Conservation (phyloP, 1,140 invertebrate genomes). For the Macrostomum lignano region DNA sequence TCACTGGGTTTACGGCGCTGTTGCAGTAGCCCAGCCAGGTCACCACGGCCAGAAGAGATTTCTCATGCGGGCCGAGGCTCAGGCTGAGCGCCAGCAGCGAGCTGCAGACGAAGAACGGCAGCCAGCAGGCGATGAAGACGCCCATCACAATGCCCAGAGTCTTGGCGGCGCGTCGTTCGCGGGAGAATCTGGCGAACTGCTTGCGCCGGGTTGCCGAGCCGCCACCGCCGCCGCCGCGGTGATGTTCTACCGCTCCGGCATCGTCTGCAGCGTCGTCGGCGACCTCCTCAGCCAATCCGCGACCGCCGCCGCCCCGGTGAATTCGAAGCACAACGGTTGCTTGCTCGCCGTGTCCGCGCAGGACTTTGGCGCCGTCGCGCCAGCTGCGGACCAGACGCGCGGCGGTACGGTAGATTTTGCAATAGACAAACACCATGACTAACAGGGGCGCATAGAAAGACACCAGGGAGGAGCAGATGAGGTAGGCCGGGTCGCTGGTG, state of each 20-base stretch:
- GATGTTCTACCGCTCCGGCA: no score
- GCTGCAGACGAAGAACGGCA: conserved; percentile 11
- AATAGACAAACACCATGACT: conserved; percentile 9
- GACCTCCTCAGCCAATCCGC: no score
- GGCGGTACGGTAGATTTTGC: conserved; percentile 6
- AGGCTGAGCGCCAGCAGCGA: conserved; percentile 9
- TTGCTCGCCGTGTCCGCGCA: no score
- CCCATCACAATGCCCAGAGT: conserved; percentile 15
- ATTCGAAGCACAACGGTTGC: no score
- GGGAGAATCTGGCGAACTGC: conserved; percentile 48
- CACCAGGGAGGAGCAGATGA: conserved; percentile 42
- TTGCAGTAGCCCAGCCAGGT: conserved; percentile 42
- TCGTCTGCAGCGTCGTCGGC: no score
- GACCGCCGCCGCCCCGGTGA: no score
- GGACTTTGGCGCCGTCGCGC: conserved; percentile 4
- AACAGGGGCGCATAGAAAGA: conserved; percentile 9
- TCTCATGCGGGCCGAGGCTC: conserved; percentile 14
- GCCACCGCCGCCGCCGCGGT: no score
- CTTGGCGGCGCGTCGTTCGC: conserved; percentile 30
- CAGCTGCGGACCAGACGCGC: conserved; percentile 1
- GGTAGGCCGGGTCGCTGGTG: conserved; percentile 59
- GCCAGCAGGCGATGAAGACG: conserved; percentile 11
- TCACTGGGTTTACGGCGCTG: conserved; percentile 67
- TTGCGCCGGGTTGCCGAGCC: no score
- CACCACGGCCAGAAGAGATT: conserved; percentile 14